Conservation (phyloP, 2,113 vertebrate species). For the Vireo altiloquus region DNA sequence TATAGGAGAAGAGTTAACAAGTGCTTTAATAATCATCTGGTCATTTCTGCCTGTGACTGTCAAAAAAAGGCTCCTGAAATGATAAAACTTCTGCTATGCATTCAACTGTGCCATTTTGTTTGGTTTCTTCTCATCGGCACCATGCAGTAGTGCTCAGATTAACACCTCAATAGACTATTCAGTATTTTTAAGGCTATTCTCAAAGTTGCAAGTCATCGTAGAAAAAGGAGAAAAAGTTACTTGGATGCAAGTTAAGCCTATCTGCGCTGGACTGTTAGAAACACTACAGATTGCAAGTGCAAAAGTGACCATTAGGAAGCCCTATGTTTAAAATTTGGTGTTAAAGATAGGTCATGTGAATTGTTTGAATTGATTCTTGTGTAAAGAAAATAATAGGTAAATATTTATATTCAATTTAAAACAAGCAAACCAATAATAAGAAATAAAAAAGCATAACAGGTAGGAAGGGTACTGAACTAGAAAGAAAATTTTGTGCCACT, state of each 20-base stretch:
- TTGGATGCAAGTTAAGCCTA: not conserved
- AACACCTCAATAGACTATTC: not conserved
- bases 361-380: not conserved
- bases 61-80: not conserved
- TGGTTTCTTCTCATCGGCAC: not conserved
- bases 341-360: not conserved
- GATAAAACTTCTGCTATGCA: accelerated
- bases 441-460: not conserved
- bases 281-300: not conserved
- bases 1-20: not conserved
- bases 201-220: not conserved
- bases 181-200: not conserved
- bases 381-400: not conserved
- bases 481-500: not conserved
- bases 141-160: not conserved
- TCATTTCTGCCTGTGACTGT: not conserved
- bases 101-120: not conserved
- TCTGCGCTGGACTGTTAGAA: not conserved
- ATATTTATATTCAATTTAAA: not conserved
- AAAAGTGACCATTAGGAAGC: not conserved
- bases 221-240: not conserved
- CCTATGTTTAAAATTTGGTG: not conserved
- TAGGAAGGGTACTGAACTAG: not conserved
- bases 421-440: not conserved
- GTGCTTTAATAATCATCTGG: not conserved